These are phyloP conservation scores for Chymomyza fuscimana DNA, from an alignment of 2,888 invertebrate species.

Conservation along the genomic window DNA sequence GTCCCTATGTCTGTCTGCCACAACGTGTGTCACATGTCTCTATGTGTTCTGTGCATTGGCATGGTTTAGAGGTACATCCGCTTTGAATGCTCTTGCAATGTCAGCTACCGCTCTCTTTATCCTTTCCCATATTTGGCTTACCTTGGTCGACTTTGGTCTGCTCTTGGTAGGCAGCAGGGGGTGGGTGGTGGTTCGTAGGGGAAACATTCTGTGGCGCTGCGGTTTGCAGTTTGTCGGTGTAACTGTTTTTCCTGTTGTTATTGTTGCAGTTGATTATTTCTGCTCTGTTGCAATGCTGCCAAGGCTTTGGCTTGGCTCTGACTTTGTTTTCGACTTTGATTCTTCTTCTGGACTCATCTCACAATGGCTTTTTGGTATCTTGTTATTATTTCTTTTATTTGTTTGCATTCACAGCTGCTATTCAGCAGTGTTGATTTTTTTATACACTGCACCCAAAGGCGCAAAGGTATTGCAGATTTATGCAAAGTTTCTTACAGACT, in stretches of 20 bases:
- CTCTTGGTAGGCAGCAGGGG: background rate
- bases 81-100: slow-evolving; percentile 26
- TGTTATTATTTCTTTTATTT: slow-evolving; percentile 29
- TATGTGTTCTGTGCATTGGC: slow-evolving; percentile 13
- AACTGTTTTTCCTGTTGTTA: slow-evolving; percentile 15
- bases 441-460: too few species aligned
- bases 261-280: slow-evolving; percentile 8
- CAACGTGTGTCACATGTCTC: slow-evolving; percentile 1
- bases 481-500: too few species aligned
- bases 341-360: background rate
- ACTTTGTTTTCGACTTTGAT: slow-evolving; percentile 7
- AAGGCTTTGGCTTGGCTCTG: slow-evolving; percentile 4
- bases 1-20: background rate
- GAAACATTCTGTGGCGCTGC: slow-evolving; percentile 15
- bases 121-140: slow-evolving; percentile 42
- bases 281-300: slow-evolving; percentile 1
- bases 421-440: too few species aligned
- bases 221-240: slow-evolving; percentile 20
- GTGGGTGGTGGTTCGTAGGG: background rate
- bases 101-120: slow-evolving; percentile 31
- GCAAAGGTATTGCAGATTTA: too few species aligned
- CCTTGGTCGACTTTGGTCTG: slow-evolving; percentile 25
- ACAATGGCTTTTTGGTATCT: background rate
- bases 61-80: slow-evolving; percentile 34
- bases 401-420: background rate